Evolutionary conservation across 2,888 invertebrate genomes (phyloP).

Genomic region (Monochamus alternatus): DNA sequence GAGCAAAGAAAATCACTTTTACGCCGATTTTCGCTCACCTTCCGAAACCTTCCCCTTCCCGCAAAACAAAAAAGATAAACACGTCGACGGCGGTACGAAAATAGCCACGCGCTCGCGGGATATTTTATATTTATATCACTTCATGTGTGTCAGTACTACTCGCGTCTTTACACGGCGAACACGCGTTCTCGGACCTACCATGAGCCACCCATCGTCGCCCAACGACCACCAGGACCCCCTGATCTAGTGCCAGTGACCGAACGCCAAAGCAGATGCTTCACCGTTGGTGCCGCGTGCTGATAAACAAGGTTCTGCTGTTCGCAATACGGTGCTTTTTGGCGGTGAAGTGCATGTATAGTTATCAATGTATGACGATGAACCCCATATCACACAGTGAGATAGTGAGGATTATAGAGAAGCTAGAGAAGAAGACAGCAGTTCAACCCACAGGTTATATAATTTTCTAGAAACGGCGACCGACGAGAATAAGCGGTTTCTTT

Average conservation of each 20-base stretch:
- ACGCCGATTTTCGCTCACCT: neutral
- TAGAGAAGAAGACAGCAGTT: constrained; percentile 47
- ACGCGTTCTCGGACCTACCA: neutral
- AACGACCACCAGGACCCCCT: neutral
- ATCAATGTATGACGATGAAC: constrained; percentile 48
- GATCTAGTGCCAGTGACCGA: neutral
- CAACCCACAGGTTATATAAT: constrained; percentile 46
- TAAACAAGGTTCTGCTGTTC: constrained; percentile 45
- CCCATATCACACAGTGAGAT: constrained; percentile 48
- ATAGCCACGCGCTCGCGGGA: constrained; percentile 41
- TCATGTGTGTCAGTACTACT: constrained; percentile 41
- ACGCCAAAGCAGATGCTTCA: constrained; percentile 47
- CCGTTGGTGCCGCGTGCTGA: constrained; percentile 43
- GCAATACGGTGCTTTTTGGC: constrained; percentile 39
- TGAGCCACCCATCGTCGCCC: neutral
- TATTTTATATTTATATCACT: constrained; percentile 48
- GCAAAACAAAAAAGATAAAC: constrained; percentile 42
- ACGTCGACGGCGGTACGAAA: constrained; percentile 42
- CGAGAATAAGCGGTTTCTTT: too few relatives aligned
- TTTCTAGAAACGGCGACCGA: neutral
- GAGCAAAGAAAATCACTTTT: too few relatives aligned
- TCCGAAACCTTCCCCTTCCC: constrained; percentile 3
- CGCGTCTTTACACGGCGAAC: neutral
- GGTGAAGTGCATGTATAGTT: constrained; percentile 46
- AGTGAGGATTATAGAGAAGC: constrained; percentile 50